Evolutionary conservation across 1,140 invertebrate species (phyloP).

Genomic region (Drosophila willistoni): DNA sequence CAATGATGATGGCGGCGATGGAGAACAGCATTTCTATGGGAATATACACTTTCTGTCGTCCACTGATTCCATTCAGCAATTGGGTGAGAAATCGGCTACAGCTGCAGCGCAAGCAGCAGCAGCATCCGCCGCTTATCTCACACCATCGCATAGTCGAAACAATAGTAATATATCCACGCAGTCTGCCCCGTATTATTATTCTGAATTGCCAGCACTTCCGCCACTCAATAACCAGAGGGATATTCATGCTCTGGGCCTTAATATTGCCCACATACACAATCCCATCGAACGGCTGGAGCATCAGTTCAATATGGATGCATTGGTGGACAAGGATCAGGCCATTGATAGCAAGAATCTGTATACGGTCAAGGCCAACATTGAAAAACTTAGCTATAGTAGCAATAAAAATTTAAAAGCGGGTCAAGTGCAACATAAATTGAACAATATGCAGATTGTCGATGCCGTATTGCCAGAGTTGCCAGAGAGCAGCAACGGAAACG

Average conservation of each 20-base stretch:
- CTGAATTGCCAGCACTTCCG: conserved; percentile 85
- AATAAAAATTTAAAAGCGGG: conserved; percentile 67
- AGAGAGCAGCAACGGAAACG: conserved; percentile 38
- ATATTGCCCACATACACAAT: conserved; percentile 91
- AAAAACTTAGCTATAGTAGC: conserved; percentile 74
- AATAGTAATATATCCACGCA: conserved; percentile 84
- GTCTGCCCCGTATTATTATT: conserved; percentile 93
- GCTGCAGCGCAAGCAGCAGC: background rate
- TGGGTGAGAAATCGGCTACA: conserved; percentile 30
- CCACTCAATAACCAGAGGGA: conserved; percentile 88
- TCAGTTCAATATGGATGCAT: conserved; percentile 85
- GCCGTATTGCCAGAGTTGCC: conserved; percentile 24
- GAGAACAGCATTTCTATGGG: conserved; percentile 79
- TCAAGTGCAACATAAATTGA: conserved; percentile 44
- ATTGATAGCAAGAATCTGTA: conserved; percentile 91
- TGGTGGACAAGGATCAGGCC: conserved; percentile 87
- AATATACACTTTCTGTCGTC: conserved; percentile 82
- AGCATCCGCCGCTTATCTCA: conserved; percentile 39
- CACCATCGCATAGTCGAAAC: conserved; percentile 76
- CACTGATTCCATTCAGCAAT: conserved; percentile 75
- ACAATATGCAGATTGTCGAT: conserved; percentile 38
- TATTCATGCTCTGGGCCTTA: conserved; percentile 85
- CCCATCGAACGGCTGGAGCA: conserved; percentile 85
- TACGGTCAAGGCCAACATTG: conserved; percentile 85
- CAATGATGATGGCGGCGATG: conserved; percentile 59